phyloP scores from a whole-genome alignment of 2,113 vertebrate species.

The Pelecanus crispus region DNA sequence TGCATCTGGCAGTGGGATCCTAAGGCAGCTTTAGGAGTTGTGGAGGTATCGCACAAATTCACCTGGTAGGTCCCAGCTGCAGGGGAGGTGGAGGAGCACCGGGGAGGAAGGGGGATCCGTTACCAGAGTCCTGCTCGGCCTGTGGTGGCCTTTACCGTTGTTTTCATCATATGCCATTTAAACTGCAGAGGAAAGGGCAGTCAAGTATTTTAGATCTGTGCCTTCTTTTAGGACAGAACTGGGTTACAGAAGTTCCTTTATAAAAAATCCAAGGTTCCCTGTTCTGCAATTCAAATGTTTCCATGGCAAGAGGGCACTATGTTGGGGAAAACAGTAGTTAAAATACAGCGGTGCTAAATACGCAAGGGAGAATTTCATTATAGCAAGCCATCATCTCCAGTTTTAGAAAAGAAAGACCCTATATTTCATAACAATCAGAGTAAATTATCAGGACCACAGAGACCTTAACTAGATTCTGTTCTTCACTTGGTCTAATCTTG shows the following conservation, averaged over 20 bases:
- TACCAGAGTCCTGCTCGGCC: not conserved
- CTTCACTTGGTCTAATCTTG: not conserved
- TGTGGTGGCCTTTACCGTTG: not conserved
- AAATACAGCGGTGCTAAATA: not conserved
- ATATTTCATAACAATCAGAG: not conserved
- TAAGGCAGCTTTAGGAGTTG: not conserved
- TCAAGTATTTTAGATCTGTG: not conserved
- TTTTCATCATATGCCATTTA: not conserved
- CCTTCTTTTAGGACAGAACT: not conserved
- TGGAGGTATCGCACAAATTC: not conserved
- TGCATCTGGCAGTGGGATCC: not conserved
- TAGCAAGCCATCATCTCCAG: not conserved
- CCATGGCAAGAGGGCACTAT: not conserved
- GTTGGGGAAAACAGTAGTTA: not conserved
- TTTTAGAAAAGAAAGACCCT: not conserved
- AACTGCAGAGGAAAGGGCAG: not conserved
- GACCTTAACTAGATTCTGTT: not conserved
- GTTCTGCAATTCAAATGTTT: not conserved
- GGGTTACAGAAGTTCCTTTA: not conserved
- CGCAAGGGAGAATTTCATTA: not conserved
- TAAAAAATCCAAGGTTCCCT: not conserved
- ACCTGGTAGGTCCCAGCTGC: not conserved
- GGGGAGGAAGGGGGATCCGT: not conserved
- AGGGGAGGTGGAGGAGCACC: not conserved
- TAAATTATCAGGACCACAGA: not conserved